Evolutionary conservation across 2,113 vertebrate species (phyloP), one percentile per base, ranked within the genome.

Genomic region (Anser brachyrhynchus): DNA sequence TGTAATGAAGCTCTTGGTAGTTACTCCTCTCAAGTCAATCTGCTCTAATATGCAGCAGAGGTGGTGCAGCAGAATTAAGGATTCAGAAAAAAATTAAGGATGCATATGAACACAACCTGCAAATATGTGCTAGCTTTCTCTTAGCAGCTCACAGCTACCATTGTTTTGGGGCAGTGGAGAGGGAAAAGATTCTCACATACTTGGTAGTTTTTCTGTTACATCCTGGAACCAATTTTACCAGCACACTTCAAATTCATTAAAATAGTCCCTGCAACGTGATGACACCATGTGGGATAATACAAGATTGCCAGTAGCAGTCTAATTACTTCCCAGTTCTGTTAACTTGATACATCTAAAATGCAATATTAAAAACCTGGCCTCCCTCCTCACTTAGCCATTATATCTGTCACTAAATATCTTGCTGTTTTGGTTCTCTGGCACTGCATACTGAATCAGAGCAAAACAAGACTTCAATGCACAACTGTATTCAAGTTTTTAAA

Each of bases 321-420:
- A 92, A 97, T 97, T 95, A 89, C 79, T 95, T 77, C 90, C 46
- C 62, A 90, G 37, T 84, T 96, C 67, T 90, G 69, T 90, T 95
- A 91, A 92, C 41, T 70, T 43, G 62, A 90, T 46, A 75, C 31
- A 82, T 71, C 87, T 91, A 95, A 88, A 96, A 94, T 31, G 43
- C 70, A 79, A 41, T 51, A 88, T 74, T 95, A 90, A 89, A 91
- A 84, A 13, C 9, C 25, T 57, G 28, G 9, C 20, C 26, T 77
- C 70, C 49, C 58, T 75, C 57, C 86, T 49, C 39, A 51, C 78
- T 62, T 74, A 37, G 37, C n/a, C 65, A 54, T 22, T n/a, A 20
- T 28, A 41, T 8, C 16, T 54, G 35, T 31, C 26, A n/a, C 39
- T 55, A 51, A 72, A 33, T 64, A 20, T 58, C 39, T 49, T 61